phyloP scores from a whole-genome alignment of 2,888 invertebrate species.

The Ichneumoninae sp. region DNA sequence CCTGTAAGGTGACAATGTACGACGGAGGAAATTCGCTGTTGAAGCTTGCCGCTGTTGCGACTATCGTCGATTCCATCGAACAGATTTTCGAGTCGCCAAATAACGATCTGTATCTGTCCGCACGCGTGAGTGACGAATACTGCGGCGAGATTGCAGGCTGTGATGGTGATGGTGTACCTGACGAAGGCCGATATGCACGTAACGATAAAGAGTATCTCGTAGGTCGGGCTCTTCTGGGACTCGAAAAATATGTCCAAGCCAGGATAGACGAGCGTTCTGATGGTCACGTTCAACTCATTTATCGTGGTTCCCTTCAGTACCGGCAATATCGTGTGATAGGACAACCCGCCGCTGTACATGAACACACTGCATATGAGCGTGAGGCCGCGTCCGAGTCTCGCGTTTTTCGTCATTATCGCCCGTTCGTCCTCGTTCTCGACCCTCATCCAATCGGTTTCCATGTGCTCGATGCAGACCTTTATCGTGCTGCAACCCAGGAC shows the following conservation, averaged over 20 bases:
- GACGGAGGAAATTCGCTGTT: conserved; percentile 25
- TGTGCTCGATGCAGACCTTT: conserved; percentile 57
- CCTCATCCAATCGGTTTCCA: conserved; percentile 65
- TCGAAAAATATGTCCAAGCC: conserved; percentile 60
- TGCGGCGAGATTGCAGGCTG: conserved; percentile 68
- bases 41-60: neutral
- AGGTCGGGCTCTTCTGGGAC: conserved; percentile 61
- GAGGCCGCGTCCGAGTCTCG: conserved; percentile 51
- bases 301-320: conserved; percentile 56
- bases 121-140: conserved; percentile 71
- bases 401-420: conserved; percentile 55
- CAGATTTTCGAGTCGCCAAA: conserved; percentile 56
- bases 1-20: conserved; percentile 30
- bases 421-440: conserved; percentile 52
- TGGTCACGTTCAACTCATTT: conserved; percentile 60
- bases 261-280: conserved; percentile 62
- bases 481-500: conserved; percentile 19
- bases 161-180: conserved; percentile 62
- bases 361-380: conserved; percentile 67
- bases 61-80: conserved; percentile 44
- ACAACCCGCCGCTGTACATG: conserved; percentile 72
- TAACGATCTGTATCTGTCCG: conserved; percentile 70
- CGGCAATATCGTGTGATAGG: conserved; percentile 69
- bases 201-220: conserved; percentile 69
- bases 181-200: conserved; percentile 64